These are phyloP conservation scores for Phaethon lepturus DNA, from an alignment of 2,113 vertebrate species.

Conservation along the genomic window DNA sequence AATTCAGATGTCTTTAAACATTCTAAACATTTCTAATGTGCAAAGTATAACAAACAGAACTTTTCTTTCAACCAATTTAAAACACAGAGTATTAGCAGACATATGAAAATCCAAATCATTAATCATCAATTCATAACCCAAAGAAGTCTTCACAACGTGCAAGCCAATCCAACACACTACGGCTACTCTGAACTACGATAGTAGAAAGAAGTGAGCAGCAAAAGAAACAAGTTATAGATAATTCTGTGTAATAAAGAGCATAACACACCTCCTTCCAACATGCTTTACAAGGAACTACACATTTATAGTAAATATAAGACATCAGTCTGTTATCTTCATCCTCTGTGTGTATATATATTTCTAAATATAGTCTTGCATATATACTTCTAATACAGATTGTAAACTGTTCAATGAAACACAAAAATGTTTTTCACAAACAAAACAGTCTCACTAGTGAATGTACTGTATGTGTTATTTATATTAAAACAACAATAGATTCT, in stretches of 20 bases:
- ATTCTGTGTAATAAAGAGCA: not conserved
- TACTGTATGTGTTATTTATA: not conserved
- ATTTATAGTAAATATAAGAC: not conserved
- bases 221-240: not conserved
- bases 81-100: not conserved
- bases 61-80: not conserved
- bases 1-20: not conserved
- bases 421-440: not conserved
- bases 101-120: not conserved
- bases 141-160: not conserved
- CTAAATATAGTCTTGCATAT: not conserved
- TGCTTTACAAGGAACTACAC: not conserved
- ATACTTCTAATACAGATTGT: not conserved
- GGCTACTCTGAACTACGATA: not conserved
- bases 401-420: not conserved
- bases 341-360: not conserved
- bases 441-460: not conserved
- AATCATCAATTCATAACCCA: not conserved
- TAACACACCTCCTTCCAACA: not conserved
- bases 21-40: not conserved
- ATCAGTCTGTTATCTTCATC: not conserved
- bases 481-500: slow-evolving; percentile 1
- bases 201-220: not conserved
- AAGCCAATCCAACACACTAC: not conserved
- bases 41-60: not conserved